Percentiles rank a stretch among this genome's conserved stretches.
These are phyloP conservation scores for Ichneumoninae sp. DNA, from an alignment of 2,888 invertebrate genomes.

Conservation along the genomic window DNA sequence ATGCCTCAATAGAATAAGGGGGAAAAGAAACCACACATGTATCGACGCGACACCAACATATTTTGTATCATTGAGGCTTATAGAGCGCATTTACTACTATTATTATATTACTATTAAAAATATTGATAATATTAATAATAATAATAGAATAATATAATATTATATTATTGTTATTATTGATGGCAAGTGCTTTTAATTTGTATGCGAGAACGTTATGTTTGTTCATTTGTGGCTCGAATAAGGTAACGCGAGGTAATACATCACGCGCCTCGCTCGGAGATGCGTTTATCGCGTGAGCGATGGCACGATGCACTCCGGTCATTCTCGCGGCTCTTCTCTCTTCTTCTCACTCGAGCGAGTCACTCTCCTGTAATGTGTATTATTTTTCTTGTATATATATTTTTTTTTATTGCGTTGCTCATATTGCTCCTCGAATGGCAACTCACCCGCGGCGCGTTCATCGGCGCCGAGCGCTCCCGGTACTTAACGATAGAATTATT, in stretches of 20 bases:
- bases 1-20: too few relatives aligned
- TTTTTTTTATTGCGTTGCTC: constrained; percentile 11
- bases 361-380: constrained; percentile 55
- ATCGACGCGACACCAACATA: too few relatives aligned
- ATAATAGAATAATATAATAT: too few relatives aligned
- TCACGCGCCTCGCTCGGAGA: constrained; percentile 65
- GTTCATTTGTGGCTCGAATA: constrained; percentile 8
- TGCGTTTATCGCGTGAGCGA: constrained; percentile 71
- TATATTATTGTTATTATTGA: constrained; percentile 73
- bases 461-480: constrained; percentile 39
- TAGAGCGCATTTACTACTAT: too few relatives aligned
- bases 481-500: constrained; percentile 64
- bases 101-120: too few relatives aligned
- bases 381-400: constrained; percentile 59
- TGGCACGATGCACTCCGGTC: constrained; percentile 62
- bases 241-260: constrained; percentile 63
- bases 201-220: constrained; percentile 69
- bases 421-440: constrained; percentile 46
- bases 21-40: too few relatives aligned
- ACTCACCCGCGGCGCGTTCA: constrained; percentile 62
- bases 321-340: constrained; percentile 53
- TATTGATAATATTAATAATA: not conserved
- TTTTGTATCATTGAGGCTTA: too few relatives aligned
- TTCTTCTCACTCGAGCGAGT: constrained; percentile 32
- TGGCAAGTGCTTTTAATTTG: constrained; percentile 76